phyloP scores from a whole-genome alignment of 2,113 vertebrate species.

The Cygnus atratus region DNA sequence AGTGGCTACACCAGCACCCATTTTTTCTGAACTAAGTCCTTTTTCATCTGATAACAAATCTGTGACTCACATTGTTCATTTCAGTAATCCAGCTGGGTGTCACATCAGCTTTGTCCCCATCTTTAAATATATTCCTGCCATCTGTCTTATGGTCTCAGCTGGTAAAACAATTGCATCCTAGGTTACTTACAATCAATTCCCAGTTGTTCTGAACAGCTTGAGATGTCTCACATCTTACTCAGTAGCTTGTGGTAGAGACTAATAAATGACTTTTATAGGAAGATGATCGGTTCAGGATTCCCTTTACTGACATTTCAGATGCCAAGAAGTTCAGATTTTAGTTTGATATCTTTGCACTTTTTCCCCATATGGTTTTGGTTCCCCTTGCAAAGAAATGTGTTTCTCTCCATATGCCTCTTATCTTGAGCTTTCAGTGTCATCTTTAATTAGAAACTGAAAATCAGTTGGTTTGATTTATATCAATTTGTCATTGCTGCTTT shows the following conservation, averaged over 20 bases:
- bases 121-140: slow-evolving; percentile 76
- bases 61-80: slow-evolving; percentile 31
- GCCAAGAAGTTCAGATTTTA: slow-evolving; percentile 58
- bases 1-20: background rate
- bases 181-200: slow-evolving; percentile 70
- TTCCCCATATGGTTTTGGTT: slow-evolving; percentile 50
- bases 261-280: slow-evolving; percentile 53
- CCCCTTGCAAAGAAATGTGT: slow-evolving; percentile 43
- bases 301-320: slow-evolving; percentile 48
- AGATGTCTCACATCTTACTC: slow-evolving; percentile 68
- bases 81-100: slow-evolving; percentile 42
- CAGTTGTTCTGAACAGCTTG: slow-evolving; percentile 74
- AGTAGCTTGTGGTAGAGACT: slow-evolving; percentile 52
- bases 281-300: slow-evolving; percentile 51
- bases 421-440: slow-evolving; percentile 48
- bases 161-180: slow-evolving; percentile 62
- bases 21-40: slow-evolving; percentile 17
- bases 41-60: slow-evolving; percentile 45
- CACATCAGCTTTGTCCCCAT: slow-evolving; percentile 51
- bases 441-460: slow-evolving; percentile 65
- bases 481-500: slow-evolving; percentile 33
- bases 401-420: slow-evolving; percentile 60
- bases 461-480: slow-evolving; percentile 40
- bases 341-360: slow-evolving; percentile 51
- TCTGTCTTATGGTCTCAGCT: slow-evolving; percentile 69